These are phyloP conservation scores for Amphimallon solstitiale DNA, from an alignment of 2,888 invertebrate species.

Conservation along the genomic window DNA sequence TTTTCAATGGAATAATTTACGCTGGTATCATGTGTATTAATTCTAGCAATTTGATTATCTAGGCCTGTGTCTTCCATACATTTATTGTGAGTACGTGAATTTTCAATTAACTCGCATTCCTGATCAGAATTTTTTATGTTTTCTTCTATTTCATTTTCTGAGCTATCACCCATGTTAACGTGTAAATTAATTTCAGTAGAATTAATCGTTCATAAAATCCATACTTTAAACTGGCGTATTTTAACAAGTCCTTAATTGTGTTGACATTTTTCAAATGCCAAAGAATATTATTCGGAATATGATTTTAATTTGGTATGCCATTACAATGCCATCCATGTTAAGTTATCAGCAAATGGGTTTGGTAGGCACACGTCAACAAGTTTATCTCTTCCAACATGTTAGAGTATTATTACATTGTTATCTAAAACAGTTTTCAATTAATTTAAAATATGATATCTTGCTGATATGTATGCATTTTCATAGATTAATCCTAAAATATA, in stretches of 20 bases:
- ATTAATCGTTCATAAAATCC: slow-evolving; percentile 21
- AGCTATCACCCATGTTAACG: slow-evolving; percentile 16
- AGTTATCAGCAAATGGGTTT: too few species aligned
- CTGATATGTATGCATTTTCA: too few species aligned
- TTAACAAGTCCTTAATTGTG: slow-evolving; percentile 11
- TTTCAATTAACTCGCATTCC: neutral
- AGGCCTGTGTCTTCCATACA: neutral
- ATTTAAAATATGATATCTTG: too few species aligned
- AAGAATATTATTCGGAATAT: neutral
- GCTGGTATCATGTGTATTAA: neutral
- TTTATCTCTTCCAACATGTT: too few species aligned
- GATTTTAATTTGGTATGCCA: neutral
- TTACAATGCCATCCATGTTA: slow-evolving; percentile 5
- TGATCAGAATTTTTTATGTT: neutral
- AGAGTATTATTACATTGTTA: too few species aligned
- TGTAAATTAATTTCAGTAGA: neutral
- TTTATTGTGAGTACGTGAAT: neutral
- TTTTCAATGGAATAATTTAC: neutral
- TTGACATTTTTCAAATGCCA: slow-evolving; percentile 21
- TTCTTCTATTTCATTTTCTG: neutral
- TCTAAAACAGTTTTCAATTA: too few species aligned
- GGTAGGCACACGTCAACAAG: too few species aligned
- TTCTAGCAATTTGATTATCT: neutral
- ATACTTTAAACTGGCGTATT: slow-evolving; percentile 7
- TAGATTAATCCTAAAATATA: too few species aligned